phyloP scores from a whole-genome alignment of 2,113 vertebrate species.

The Mandrillus leucophaeus region DNA sequence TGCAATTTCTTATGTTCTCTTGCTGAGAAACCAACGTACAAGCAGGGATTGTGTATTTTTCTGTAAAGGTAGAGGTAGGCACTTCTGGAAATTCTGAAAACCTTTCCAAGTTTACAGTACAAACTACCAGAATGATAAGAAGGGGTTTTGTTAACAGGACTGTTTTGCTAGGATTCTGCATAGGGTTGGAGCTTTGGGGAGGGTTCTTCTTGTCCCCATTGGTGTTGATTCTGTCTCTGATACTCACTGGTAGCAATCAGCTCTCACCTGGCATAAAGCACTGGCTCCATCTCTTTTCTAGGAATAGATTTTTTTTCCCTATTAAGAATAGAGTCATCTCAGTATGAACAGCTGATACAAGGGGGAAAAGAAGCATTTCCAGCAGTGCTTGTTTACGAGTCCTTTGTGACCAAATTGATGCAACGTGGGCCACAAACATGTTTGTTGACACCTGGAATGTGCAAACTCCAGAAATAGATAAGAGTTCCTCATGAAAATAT shows the following conservation, averaged over 20 bases:
- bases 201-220: neutral
- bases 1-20: slow-evolving; percentile 39
- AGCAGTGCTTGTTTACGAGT: neutral
- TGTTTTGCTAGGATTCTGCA: neutral
- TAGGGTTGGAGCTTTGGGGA: neutral
- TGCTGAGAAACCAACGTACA: slow-evolving; percentile 27
- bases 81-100: slow-evolving; percentile 44
- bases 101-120: neutral
- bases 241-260: neutral
- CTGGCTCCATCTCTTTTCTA: neutral
- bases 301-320: neutral
- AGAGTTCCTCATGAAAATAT: neutral
- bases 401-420: neutral
- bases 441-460: neutral
- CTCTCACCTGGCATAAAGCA: neutral
- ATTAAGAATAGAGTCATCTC: neutral
- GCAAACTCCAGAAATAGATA: neutral
- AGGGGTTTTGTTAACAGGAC: neutral
- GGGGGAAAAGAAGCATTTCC: neutral
- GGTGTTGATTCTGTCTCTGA: neutral
- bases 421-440: neutral
- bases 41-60: slow-evolving; percentile 1
- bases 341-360: neutral
- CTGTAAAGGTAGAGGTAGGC: neutral
- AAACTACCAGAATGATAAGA: neutral